phyloP scores from a whole-genome alignment of 2,888 invertebrate species.

The Heteromurus nitidus region DNA sequence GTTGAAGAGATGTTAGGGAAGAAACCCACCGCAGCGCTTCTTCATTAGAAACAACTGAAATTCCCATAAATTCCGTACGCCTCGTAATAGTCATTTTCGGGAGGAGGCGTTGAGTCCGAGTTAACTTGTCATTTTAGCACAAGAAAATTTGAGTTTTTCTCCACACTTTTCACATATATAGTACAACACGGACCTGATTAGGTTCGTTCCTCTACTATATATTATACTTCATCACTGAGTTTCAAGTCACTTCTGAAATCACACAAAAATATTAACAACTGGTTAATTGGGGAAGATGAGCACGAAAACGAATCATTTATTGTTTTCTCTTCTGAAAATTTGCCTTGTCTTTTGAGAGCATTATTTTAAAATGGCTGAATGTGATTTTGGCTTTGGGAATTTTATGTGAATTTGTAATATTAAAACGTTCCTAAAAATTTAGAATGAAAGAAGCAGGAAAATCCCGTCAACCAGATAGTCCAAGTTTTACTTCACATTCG shows the following conservation, averaged over 20 bases:
- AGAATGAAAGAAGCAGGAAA: too few relatives aligned
- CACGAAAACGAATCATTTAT: too few relatives aligned
- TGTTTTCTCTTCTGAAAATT: too few relatives aligned
- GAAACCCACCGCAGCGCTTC: slow-evolving; percentile 60
- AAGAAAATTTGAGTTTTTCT: not conserved
- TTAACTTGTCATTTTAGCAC: slow-evolving; percentile 64
- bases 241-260: not conserved
- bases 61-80: not conserved
- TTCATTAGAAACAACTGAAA: slow-evolving; percentile 54
- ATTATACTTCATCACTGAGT: not conserved
- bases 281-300: too few relatives aligned
- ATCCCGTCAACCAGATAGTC: too few relatives aligned
- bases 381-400: too few relatives aligned
- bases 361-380: too few relatives aligned
- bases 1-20: slow-evolving; percentile 29
- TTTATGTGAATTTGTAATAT: too few relatives aligned
- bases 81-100: not conserved
- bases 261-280: not conserved
- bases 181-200: not conserved
- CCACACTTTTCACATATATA: not conserved
- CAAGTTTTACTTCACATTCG: too few relatives aligned
- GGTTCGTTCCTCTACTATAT: not conserved
- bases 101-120: slow-evolving; percentile 36
- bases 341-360: too few relatives aligned
- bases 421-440: too few relatives aligned